phyloP scores from a whole-genome alignment of 2,888 invertebrate species.

The Hypolimnas misippus region DNA sequence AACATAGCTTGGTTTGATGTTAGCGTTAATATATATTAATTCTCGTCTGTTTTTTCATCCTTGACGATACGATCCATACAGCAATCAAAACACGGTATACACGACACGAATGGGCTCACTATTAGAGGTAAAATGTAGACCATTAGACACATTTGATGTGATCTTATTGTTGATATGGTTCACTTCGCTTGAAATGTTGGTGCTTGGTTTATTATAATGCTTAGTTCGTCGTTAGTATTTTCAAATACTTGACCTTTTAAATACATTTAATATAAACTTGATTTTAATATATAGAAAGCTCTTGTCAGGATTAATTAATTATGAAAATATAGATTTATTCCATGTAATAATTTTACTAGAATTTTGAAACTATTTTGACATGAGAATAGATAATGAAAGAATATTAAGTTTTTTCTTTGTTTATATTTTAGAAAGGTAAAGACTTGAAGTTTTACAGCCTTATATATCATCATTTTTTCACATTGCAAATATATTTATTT shows the following conservation, averaged over 20 bases:
- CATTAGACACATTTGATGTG: slow-evolving; percentile 48
- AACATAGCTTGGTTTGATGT: not conserved
- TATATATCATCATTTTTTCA: not conserved
- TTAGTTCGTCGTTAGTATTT: not conserved
- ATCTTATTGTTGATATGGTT: not conserved
- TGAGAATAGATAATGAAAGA: not conserved
- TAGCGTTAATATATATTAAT: not conserved
- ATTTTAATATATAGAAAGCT: too few species aligned
- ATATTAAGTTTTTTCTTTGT: not conserved
- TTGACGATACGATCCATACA: slow-evolving; percentile 53
- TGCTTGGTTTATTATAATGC: not conserved
- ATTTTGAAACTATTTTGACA: not conserved
- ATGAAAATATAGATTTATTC: too few species aligned
- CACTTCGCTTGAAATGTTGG: not conserved
- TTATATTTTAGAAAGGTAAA: not conserved
- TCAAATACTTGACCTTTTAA: too few species aligned
- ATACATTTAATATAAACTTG: too few species aligned
- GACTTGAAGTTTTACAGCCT: not conserved
- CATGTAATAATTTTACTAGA: not conserved
- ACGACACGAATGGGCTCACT: slow-evolving; percentile 57
- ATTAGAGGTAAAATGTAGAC: slow-evolving; percentile 52
- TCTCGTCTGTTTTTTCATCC: slow-evolving; percentile 43
- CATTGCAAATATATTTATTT: not conserved
- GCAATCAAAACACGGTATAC: slow-evolving; percentile 56
- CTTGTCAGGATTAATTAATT: too few species aligned